A percentile compares a stretch with the other conserved stretches of the same genome.
These are phyloP conservation scores for Ferrisia virgata DNA, from an alignment of 2,888 invertebrate species.

Conservation along the genomic window DNA sequence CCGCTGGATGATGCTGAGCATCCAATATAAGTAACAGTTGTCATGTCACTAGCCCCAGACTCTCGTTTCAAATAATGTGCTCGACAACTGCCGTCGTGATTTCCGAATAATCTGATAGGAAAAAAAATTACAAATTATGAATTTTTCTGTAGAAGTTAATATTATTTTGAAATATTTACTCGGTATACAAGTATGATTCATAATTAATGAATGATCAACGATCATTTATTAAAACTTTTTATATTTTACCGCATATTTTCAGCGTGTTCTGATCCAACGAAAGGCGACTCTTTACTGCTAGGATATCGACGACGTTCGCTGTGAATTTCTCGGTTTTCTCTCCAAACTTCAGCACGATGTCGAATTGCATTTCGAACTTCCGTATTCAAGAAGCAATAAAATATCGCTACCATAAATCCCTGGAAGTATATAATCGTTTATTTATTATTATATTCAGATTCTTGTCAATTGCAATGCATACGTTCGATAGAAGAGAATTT, in stretches of 20 bases:
- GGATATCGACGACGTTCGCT: slow-evolving; percentile 61
- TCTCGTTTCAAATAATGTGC: slow-evolving; percentile 30
- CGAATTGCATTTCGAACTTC: slow-evolving; percentile 83
- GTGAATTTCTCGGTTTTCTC: slow-evolving; percentile 58
- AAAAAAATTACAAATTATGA: not conserved
- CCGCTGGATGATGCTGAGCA: slow-evolving; percentile 6
- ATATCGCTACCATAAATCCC: slow-evolving; percentile 86
- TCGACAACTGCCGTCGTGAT: slow-evolving; percentile 27
- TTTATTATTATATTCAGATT: not conserved
- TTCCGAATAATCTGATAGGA: slow-evolving; percentile 28
- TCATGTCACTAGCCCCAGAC: slow-evolving; percentile 40
- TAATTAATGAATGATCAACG: too few relatives aligned
- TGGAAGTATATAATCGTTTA: slow-evolving; percentile 54
- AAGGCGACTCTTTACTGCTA: slow-evolving; percentile 71
- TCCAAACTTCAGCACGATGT: slow-evolving; percentile 75
- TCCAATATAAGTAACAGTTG: slow-evolving; percentile 33
- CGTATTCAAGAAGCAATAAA: slow-evolving; percentile 90
- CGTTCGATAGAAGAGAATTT: not conserved
- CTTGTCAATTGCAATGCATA: not conserved
- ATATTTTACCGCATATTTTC: slow-evolving; percentile 52
- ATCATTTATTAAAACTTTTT: too few relatives aligned
- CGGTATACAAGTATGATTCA: too few relatives aligned
- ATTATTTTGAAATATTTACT: not conserved
- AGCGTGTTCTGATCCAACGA: slow-evolving; percentile 52
- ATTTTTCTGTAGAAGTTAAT: not conserved